Evolutionary conservation across 2,113 vertebrate genomes (phyloP).

Genomic region (Grammomys dolichurus): DNA sequence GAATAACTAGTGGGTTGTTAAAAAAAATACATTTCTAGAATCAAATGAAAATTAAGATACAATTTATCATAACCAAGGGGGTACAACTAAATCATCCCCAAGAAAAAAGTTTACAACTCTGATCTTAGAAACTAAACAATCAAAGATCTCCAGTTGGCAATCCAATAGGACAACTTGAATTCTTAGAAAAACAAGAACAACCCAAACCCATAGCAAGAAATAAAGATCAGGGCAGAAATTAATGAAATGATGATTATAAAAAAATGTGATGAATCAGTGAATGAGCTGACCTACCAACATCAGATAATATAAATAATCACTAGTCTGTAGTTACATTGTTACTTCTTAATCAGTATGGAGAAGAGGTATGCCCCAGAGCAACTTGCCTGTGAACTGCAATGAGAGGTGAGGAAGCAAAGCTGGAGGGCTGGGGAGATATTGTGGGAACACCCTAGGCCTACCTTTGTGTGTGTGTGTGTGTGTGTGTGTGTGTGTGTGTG

Average conservation of each 20-base stretch:
- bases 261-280: background rate
- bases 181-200: background rate
- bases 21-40: background rate
- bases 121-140: background rate
- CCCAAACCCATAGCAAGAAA: background rate
- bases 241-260: background rate
- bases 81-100: background rate
- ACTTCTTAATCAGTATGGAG: background rate
- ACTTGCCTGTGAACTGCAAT: background rate
- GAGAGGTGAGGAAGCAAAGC: background rate
- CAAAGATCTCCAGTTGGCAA: background rate
- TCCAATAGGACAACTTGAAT: background rate
- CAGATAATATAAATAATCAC: background rate
- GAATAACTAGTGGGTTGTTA: background rate
- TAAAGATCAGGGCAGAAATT: background rate
- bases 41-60: background rate
- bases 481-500: background rate
- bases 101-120: background rate
- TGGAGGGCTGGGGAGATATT: rapidly evolving
- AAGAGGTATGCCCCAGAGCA: background rate
- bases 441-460: background rate
- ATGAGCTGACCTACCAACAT: background rate
- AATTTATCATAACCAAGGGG: background rate
- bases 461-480: no score
- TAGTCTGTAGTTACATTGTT: background rate